Evolutionary conservation across 2,113 vertebrate genomes (phyloP), one percentile per base, ranked within the genome.

Genomic region (Hyperopisus bebe): DNA sequence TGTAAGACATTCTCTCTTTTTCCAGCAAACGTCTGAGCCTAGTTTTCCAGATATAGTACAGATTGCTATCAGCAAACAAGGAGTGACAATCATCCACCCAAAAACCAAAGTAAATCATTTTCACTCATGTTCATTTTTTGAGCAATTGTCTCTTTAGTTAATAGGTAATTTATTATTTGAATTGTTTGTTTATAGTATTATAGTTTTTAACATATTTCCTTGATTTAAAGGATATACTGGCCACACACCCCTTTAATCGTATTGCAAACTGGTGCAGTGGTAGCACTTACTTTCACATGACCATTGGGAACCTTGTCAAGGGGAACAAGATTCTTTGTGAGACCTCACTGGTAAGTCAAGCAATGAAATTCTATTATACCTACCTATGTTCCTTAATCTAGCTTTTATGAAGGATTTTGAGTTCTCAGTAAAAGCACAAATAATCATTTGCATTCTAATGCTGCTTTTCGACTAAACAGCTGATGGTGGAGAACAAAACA

Each of bases 201-300:
- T 17, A 17, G 39, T 21, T 50, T 27, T 88, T 24, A 47, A 89
- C 48, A 9, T 15, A 48, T 74, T 0, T 53, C 47, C 87, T 0
- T 91, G 44, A 70, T 1, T 88, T 92, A 0, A 93, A 99, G 98
- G 98, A 97, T 1, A 94, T 96, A 91, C 94, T 99, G 91, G 95
- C 91, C 10, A 96, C 93, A 88, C 96, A 99, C 90, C 96, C 97
- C 0, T 97, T 97, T 93, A 99, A 96, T 93, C 97, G 97, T 93
- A 98, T 99, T 15, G 97, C 98, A 86, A 99, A 95, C 90, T 99
- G 98, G 98, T 97, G 97, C 95, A 99, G 98, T 19, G 98, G 98
- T 3, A 99, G 97, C 93, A 99, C 98, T 0, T 99, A 98, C 90
- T 99, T 99, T 89, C 98, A 99, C 94, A 98, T 99, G 97, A 97